Conservation (phyloP, 2,888 invertebrate genomes). For the Leptinotarsa juncta region DNA sequence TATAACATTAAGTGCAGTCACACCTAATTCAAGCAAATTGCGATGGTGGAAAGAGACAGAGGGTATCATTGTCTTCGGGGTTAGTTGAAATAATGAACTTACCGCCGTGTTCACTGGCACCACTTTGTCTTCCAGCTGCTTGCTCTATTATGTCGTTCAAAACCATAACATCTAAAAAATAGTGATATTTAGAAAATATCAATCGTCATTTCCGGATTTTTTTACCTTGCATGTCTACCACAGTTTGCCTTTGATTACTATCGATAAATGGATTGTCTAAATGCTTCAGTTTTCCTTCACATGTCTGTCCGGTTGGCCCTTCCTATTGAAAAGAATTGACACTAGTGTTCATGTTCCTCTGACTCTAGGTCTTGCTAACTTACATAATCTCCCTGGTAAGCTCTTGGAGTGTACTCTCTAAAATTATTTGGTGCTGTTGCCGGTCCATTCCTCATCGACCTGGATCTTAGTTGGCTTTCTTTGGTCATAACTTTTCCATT, state of each 20-base stretch:
- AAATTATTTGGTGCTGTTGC: conserved; percentile 69
- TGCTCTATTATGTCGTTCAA: conserved; percentile 97
- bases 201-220: background rate
- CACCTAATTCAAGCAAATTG: conserved; percentile 62
- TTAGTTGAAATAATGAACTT: conserved; percentile 62
- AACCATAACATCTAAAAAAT: conserved; percentile 91
- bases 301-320: conserved; percentile 81
- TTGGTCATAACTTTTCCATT: conserved; percentile 80
- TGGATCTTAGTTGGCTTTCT: conserved; percentile 83
- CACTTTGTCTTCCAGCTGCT: conserved; percentile 89
- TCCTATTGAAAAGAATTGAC: conserved; percentile 69
- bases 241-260: conserved; percentile 83
- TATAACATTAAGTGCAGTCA: conserved; percentile 46
- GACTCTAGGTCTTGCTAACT: conserved; percentile 56
- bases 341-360: background rate
- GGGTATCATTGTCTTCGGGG: conserved; percentile 42
- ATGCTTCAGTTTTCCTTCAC: conserved; percentile 86
- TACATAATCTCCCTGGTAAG: conserved; percentile 79
- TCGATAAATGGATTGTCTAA: conserved; percentile 94
- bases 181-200: conserved; percentile 41
- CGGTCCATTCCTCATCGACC: conserved; percentile 78
- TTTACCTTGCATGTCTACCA: conserved; percentile 87
- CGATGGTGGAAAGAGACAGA: conserved; percentile 61
- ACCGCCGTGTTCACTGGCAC: conserved; percentile 90
- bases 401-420: conserved; percentile 74